Conservation (phyloP, 2,113 vertebrate species). For the Brienomyrus brachyistius region DNA sequence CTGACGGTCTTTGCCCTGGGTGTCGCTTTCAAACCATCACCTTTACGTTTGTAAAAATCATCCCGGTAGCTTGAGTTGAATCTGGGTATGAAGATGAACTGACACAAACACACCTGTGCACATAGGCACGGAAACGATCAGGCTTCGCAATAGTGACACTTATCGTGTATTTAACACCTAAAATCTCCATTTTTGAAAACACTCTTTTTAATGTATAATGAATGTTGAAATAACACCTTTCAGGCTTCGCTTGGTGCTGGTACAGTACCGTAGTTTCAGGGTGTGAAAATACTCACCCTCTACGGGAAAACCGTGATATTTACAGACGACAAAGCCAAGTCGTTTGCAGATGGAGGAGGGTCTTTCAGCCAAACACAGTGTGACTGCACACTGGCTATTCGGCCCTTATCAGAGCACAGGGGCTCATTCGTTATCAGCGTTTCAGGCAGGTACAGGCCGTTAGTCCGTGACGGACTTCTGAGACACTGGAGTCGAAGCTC, state of each 20-base stretch:
- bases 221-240: not conserved
- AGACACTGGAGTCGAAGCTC: not conserved
- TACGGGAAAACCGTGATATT: not conserved
- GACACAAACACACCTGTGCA: not conserved
- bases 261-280: not conserved
- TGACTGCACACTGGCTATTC: not conserved
- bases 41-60: not conserved
- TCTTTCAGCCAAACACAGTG: not conserved
- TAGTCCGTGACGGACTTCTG: not conserved
- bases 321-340: not conserved
- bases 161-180: not conserved
- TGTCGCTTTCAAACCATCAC: not conserved
- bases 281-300: not conserved
- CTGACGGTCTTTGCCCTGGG: not conserved
- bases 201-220: not conserved
- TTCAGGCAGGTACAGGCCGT: not conserved
- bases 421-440: not conserved
- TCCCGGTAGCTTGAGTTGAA: not conserved
- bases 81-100: not conserved
- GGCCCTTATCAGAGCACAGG: not conserved
- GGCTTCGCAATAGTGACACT: not conserved
- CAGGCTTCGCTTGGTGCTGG: not conserved
- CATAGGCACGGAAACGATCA: not conserved
- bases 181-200: not conserved
- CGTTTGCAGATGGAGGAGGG: not conserved